Evolutionary conservation across 2,888 invertebrate genomes (phyloP), one percentile per base, ranked within the genome.

Genomic region (Acanthosoma haemorrhoidale): DNA sequence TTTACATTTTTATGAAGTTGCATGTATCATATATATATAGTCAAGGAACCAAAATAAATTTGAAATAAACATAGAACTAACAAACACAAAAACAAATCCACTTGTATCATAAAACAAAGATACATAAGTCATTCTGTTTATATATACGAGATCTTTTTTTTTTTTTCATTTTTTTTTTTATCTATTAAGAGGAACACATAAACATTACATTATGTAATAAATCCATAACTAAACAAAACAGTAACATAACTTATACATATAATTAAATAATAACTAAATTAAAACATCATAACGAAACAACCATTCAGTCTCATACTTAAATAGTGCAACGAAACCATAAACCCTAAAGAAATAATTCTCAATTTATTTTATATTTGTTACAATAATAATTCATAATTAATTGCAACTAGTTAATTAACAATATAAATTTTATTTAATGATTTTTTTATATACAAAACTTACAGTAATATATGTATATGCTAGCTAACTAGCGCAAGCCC

Each of bases 41-140:
- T n/a, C n/a, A n/a, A 51, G 51, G 51, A 51, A 51, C 51, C 21
- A 51, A 51, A 51, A n/a, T 51, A 51, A 21, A 51, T 51, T 29
- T 6, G 29, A 51, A 25, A 51, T 51, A 51, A 51, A 51, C 51
- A 25, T 51, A 51, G 2, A n/a, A 51, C 21, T 51, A 51, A 51
- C 51, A 51, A 51, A 51, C 51, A 29, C 51, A 25, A 25, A 51
- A 51, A 51, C 25, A 51, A 51, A 25, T 25, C 51, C 29, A 51
- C 51, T 25, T 25, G 43, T 43, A 43, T 21, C 4, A 29, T 25
- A 51, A 51, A 51, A 51, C 51, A 51, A 51, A 4, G 51, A 51
- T 51, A 25, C 51, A 51, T 51, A 51, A n/a, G n/a, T 38, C n/a
- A 38, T 4, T 25, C 9, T 15, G 51, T 51, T 51, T 5, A 51